These are phyloP conservation scores for Erythrolamprus reginae DNA, from an alignment of 2,113 vertebrate genomes.

Conservation along the genomic window DNA sequence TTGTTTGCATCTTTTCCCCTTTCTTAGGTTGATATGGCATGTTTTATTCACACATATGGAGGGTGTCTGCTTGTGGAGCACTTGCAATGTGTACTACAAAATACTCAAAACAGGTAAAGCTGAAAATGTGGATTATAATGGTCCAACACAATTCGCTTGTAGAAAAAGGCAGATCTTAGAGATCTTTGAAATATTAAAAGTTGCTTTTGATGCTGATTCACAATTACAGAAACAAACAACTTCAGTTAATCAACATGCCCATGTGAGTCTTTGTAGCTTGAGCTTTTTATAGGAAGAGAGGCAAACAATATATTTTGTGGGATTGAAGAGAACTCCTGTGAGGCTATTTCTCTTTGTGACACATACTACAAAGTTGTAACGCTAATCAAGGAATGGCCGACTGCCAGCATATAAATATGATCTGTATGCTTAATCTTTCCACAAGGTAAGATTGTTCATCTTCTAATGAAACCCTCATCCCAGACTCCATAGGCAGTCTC, in stretches of 20 bases:
- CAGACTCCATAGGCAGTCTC: not conserved
- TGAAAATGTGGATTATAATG: not conserved
- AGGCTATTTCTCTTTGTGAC: slow-evolving; percentile 4
- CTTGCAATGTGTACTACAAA: not conserved
- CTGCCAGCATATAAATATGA: slow-evolving; percentile 6
- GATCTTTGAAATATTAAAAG: not conserved
- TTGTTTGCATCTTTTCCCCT: not conserved
- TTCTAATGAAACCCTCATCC: not conserved
- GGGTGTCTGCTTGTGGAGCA: not conserved
- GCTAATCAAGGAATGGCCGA: not conserved
- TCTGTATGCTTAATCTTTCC: not conserved
- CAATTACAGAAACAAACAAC: not conserved
- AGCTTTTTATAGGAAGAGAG: not conserved
- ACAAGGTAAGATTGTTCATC: not conserved
- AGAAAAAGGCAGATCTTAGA: not conserved
- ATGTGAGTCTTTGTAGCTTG: not conserved
- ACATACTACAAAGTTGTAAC: not conserved
- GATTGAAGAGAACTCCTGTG: not conserved
- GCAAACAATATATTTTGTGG: not conserved
- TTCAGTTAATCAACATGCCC: not conserved
- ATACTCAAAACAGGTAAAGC: not conserved
- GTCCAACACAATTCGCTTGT: not conserved
- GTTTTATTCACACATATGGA: not conserved
- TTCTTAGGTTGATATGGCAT: not conserved
- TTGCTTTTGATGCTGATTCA: not conserved